A percentile compares a stretch with the other conserved stretches of the same genome.
These are phyloP conservation scores for Stichodactyla mertensii DNA, from an alignment of 64 coral and sea anemone species.

Conservation along the genomic window DNA sequence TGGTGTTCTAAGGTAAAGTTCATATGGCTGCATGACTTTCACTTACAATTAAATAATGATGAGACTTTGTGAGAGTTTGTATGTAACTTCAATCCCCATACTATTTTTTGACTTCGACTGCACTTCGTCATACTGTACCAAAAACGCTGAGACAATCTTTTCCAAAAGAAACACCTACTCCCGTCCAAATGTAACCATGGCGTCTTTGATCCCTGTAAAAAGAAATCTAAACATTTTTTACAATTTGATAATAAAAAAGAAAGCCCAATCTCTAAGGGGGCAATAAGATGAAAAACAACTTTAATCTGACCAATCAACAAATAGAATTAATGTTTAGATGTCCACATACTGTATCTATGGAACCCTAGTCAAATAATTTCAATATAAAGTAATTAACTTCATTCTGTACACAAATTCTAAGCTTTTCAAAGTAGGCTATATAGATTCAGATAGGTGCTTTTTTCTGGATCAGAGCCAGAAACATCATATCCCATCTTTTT, in stretches of 20 bases:
- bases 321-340: not conserved
- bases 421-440: slow-evolving; percentile 23
- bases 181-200: not conserved
- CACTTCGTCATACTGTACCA: not conserved
- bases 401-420: slow-evolving; percentile 23
- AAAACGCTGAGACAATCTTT: not conserved
- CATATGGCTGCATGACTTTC: not conserved
- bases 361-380: slow-evolving; percentile 22
- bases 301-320: slow-evolving; percentile 20
- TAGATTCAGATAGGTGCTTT: slow-evolving; percentile 10
- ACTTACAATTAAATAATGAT: slow-evolving; percentile 2
- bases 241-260: not conserved
- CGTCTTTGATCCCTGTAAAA: not conserved
- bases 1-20: not conserved
- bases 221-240: not conserved
- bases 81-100: not conserved
- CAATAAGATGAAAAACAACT: not conserved
- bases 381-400: slow-evolving; percentile 26
- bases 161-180: not conserved
- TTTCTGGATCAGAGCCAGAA: no score
- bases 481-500: no score
- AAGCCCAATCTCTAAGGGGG: slow-evolving; percentile 8
- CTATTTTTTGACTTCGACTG: slow-evolving; percentile 10
- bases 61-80: not conserved
- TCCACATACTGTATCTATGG: not conserved